Percentiles rank a stretch among this genome's conserved stretches.
Evolutionary conservation across 2,797 vertebrate species (phyloP).

Genomic region (Lemur catta): DNA sequence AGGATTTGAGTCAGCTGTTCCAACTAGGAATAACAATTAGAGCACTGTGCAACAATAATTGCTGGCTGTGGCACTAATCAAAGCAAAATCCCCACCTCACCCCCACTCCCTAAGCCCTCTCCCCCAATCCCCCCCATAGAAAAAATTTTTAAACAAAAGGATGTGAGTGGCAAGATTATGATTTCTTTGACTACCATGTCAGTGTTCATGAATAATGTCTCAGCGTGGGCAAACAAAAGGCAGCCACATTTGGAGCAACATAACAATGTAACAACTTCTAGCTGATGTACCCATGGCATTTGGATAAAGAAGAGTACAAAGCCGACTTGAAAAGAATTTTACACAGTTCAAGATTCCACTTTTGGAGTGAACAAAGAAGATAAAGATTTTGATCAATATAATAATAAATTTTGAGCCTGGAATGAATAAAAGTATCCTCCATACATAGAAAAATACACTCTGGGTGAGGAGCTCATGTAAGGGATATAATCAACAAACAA

Average conservation of each 20-base stretch:
- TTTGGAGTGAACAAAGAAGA: background rate
- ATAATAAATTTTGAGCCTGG: background rate
- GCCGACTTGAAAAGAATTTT: background rate
- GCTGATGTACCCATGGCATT: background rate
- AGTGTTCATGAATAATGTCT: slow-evolving; percentile 46
- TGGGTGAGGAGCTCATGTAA: background rate
- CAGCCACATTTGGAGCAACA: background rate
- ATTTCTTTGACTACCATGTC: slow-evolving; percentile 68
- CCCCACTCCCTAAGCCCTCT: background rate
- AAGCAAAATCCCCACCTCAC: slow-evolving; percentile 68
- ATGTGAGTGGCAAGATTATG: slow-evolving; percentile 5
- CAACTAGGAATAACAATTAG: slow-evolving; percentile 74
- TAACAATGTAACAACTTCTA: background rate
- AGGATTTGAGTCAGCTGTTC: slow-evolving; percentile 70
- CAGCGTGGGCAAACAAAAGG: background rate
- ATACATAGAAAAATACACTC: background rate
- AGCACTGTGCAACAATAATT: slow-evolving; percentile 72
- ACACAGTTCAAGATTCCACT: background rate
- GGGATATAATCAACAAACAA: background rate
- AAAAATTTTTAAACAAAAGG: slow-evolving; percentile 66
- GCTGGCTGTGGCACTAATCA: slow-evolving; percentile 67
- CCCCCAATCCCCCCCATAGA: background rate
- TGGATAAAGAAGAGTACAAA: slow-evolving; percentile 39
- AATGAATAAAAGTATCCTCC: background rate
- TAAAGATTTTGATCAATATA: background rate